Conservation (phyloP, 2,797 vertebrate species). For the Fringilla coelebs region DNA sequence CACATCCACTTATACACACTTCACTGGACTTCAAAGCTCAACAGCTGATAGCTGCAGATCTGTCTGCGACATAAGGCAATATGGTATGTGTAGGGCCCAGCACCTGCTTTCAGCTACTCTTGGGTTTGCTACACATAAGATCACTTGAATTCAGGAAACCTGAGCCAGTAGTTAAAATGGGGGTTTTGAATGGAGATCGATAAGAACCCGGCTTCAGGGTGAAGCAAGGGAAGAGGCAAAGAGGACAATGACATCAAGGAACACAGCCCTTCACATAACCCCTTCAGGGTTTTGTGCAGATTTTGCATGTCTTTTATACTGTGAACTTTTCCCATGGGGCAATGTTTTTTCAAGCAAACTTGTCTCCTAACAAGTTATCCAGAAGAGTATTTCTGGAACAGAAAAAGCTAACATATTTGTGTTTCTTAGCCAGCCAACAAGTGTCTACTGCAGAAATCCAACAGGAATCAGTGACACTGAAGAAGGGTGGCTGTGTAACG, state of each 20-base stretch:
- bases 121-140: conserved; percentile 12
- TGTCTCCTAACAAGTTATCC: background rate
- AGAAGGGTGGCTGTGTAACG: background rate
- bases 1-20: conserved; percentile 39
- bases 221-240: background rate
- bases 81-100: conserved; percentile 37
- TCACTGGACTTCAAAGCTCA: conserved; percentile 44
- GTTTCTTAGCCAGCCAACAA: background rate
- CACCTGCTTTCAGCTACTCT: conserved; percentile 42
- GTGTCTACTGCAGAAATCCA: background rate
- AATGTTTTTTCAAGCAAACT: background rate
- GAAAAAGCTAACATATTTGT: background rate
- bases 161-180: background rate
- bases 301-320: background rate
- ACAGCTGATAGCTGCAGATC: conserved; percentile 30
- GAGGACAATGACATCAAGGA: background rate
- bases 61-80: conserved; percentile 59
- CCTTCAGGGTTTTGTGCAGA: background rate
- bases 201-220: background rate
- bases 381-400: background rate
- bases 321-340: background rate
- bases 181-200: background rate
- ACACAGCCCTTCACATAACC: background rate
- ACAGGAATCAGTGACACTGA: background rate
- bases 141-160: conserved; percentile 25